Evolutionary conservation across 2,797 vertebrate species (phyloP).

Genomic region (Oryzias dopingdopingensis): DNA sequence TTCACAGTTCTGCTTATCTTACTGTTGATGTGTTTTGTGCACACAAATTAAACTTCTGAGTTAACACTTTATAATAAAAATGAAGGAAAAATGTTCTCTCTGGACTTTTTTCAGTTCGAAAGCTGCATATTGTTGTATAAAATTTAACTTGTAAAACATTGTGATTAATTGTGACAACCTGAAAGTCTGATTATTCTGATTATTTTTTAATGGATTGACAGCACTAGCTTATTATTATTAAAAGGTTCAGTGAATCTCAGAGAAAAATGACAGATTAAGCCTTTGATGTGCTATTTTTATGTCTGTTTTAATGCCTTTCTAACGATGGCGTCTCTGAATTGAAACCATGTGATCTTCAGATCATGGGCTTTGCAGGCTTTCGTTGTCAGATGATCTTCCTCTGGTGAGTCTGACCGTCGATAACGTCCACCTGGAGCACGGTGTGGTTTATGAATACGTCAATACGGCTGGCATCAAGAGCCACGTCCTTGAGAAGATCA

Average conservation of each 20-base stretch:
- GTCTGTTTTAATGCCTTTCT: background rate
- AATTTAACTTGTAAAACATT: too few species aligned
- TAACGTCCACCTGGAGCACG: conserved; percentile 91
- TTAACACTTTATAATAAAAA: too few species aligned
- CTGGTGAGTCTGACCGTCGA: conserved; percentile 89
- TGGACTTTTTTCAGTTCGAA: too few species aligned
- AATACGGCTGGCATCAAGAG: conserved; percentile 91
- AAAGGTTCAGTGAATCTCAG: too few species aligned
- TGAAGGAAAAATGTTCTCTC: too few species aligned
- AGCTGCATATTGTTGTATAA: too few species aligned
- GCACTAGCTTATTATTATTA: background rate
- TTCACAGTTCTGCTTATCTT: too few species aligned
- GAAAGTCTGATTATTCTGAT: too few species aligned
- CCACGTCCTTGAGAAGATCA: conserved; percentile 92
- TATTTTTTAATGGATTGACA: too few species aligned
- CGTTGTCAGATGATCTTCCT: conserved; percentile 75
- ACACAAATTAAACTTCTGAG: too few species aligned
- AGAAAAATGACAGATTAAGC: background rate
- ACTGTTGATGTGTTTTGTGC: too few species aligned
- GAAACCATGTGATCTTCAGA: conserved; percentile 45
- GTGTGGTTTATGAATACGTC: conserved; percentile 91
- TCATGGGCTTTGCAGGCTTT: conserved; percentile 63
- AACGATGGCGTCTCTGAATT: background rate
- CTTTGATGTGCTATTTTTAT: background rate
- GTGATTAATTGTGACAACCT: too few species aligned